A percentile compares a stretch with the other conserved stretches of the same genome.
These are phyloP conservation scores for Tolypeutes matacus DNA, from an alignment of 2,797 vertebrate species.

Conservation along the genomic window DNA sequence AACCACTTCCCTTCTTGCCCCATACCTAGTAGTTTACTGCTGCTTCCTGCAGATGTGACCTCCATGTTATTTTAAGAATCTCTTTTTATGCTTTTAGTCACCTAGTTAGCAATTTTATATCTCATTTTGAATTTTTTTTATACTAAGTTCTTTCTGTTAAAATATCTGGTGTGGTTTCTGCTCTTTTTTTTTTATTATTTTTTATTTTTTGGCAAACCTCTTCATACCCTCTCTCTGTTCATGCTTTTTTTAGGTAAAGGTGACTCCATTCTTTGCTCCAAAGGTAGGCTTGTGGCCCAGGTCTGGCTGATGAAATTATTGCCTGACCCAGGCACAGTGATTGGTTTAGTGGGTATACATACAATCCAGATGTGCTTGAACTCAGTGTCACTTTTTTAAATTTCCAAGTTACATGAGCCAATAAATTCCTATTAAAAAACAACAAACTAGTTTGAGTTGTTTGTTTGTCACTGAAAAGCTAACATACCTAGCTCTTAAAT, in stretches of 20 bases:
- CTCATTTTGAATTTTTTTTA: not conserved
- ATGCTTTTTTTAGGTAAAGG: not conserved
- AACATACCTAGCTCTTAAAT: not conserved
- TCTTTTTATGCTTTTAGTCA: not conserved
- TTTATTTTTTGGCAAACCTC: not conserved
- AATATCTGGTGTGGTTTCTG: not conserved
- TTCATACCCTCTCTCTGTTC: not conserved
- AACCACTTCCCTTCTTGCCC: not conserved
- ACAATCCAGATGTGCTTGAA: not conserved
- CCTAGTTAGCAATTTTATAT: not conserved
- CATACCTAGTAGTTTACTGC: not conserved
- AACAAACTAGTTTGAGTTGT: not conserved
- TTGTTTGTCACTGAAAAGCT: not conserved
- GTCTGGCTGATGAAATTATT: not conserved
- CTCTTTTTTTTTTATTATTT: not conserved
- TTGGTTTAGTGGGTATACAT: not conserved
- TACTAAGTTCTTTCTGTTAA: not conserved
- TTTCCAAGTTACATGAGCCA: not conserved
- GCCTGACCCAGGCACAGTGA: not conserved
- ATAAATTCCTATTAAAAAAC: not conserved
- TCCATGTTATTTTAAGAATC: not conserved
- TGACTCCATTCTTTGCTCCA: not conserved
- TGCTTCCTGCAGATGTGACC: not conserved
- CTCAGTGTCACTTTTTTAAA: conserved; percentile 1
- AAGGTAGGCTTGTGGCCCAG: not conserved